Evolutionary conservation across 2,113 vertebrate genomes (phyloP).

Genomic region (Columbina picui): DNA sequence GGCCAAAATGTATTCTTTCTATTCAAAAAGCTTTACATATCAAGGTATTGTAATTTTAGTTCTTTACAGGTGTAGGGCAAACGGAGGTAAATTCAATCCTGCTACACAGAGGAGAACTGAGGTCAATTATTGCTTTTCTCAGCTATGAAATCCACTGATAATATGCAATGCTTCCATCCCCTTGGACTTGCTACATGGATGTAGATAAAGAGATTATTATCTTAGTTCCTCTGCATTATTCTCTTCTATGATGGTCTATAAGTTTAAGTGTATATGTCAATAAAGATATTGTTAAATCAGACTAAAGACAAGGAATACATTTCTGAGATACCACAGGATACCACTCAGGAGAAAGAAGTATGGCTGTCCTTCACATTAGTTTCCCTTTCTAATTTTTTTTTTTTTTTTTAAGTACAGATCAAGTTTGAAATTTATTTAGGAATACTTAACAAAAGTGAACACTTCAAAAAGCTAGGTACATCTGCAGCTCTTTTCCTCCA

Average conservation of each 20-base stretch:
- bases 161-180: background rate
- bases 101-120: background rate
- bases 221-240: background rate
- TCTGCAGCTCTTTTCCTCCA: background rate
- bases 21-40: background rate
- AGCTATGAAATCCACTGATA: background rate
- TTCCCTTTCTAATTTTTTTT: background rate
- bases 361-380: background rate
- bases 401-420: background rate
- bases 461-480: background rate
- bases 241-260: background rate
- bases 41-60: background rate
- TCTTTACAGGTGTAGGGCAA: background rate
- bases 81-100: background rate
- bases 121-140: background rate
- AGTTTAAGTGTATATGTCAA: background rate
- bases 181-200: background rate
- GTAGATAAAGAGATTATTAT: background rate
- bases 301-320: background rate
- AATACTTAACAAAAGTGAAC: background rate
- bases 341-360: background rate
- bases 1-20: background rate
- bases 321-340: background rate
- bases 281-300: background rate
- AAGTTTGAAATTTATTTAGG: background rate